Conservation (phyloP, 2,113 vertebrate genomes). For the Cercopithecus mona region DNA sequence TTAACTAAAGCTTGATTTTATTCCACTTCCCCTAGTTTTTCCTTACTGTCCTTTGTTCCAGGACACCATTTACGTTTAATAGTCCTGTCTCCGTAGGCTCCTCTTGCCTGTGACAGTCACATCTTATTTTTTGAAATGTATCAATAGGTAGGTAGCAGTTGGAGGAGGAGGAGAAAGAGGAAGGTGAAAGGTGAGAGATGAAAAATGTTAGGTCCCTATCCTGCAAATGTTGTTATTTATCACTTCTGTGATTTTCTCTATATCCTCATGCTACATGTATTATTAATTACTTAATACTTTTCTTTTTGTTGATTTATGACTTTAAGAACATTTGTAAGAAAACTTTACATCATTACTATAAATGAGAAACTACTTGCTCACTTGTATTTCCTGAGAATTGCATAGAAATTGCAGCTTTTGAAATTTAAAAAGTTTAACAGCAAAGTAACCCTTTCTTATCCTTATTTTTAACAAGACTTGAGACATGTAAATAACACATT, state of each 20-base stretch:
- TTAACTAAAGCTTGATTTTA: neutral
- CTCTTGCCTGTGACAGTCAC: neutral
- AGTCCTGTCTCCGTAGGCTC: neutral
- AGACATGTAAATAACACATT: neutral
- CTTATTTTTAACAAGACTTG: neutral
- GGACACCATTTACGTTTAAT: neutral
- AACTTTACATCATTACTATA: neutral
- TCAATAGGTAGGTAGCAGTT: neutral
- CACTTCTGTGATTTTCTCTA: neutral
- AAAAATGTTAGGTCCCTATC: neutral
- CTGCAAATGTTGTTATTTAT: neutral
- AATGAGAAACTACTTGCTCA: neutral
- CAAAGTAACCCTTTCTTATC: neutral
- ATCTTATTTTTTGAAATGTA: neutral
- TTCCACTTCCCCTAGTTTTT: neutral
- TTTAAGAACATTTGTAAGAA: neutral
- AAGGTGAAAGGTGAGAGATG: neutral
- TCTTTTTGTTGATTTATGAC: neutral
- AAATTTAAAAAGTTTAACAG: neutral
- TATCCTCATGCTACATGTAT: neutral
- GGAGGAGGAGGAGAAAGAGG: neutral
- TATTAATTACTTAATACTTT: neutral
- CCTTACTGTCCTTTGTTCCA: neutral
- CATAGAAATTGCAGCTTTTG: neutral
- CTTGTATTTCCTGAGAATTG: slow-evolving; percentile 17